phyloP scores from a whole-genome alignment of 2,797 vertebrate species.

The Sibirionetta formosa region DNA sequence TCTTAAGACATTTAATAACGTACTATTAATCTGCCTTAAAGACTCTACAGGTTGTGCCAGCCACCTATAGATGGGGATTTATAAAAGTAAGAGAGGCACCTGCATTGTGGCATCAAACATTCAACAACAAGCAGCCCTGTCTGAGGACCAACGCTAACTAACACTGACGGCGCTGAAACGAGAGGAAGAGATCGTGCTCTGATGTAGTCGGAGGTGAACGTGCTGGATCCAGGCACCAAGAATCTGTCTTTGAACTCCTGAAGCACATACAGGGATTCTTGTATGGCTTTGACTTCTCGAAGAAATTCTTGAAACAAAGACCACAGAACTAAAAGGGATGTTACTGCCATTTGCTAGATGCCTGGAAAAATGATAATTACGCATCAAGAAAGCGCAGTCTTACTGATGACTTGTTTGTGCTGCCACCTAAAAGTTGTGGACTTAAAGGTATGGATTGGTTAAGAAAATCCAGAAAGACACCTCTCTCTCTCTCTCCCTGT shows the following conservation, averaged over 20 bases:
- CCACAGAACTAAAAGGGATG: background rate
- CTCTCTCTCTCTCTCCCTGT: background rate
- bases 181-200: background rate
- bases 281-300: background rate
- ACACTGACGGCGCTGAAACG: background rate
- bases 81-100: slow-evolving; percentile 49
- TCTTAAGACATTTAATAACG: background rate
- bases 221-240: background rate
- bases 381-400: background rate
- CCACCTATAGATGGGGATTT: slow-evolving; percentile 95
- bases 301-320: background rate
- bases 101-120: background rate
- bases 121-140: background rate
- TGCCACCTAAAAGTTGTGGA: background rate
- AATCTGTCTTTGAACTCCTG: background rate
- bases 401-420: background rate
- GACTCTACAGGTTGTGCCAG: slow-evolving; percentile 95
- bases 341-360: background rate
- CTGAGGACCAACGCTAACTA: background rate
- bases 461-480: background rate
- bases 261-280: background rate
- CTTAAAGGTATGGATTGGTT: background rate
- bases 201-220: background rate
- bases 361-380: background rate
- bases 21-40: slow-evolving; percentile 65